phyloP scores from a whole-genome alignment of 2,888 invertebrate species.

The Pammene aurita region DNA sequence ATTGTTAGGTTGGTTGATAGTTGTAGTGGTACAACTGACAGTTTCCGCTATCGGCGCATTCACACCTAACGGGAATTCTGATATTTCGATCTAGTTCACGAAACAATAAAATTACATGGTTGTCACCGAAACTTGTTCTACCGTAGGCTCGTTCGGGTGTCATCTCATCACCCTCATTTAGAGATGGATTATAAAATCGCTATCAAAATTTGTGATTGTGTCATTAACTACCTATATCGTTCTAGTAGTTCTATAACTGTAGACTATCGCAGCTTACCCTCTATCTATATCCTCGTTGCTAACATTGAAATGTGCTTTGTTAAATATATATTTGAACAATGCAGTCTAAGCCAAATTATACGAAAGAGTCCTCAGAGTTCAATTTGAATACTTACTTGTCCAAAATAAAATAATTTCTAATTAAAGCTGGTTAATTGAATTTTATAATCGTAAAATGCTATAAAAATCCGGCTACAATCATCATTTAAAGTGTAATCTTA shows the following conservation, averaged over 20 bases:
- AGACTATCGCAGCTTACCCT: too few relatives aligned
- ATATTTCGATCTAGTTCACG: conserved; percentile 75
- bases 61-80: conserved; percentile 74
- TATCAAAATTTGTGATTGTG: conserved; percentile 27
- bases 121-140: conserved; percentile 63
- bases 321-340: too few relatives aligned
- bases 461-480: too few relatives aligned
- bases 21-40: conserved; percentile 55
- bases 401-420: too few relatives aligned
- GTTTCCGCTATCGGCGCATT: conserved; percentile 71
- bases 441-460: too few relatives aligned
- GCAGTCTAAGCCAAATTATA: too few relatives aligned
- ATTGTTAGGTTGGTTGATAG: conserved; percentile 45
- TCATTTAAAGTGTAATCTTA: too few relatives aligned
- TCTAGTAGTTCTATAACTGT: background rate
- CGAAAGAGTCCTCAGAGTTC: too few relatives aligned
- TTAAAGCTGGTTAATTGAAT: too few relatives aligned
- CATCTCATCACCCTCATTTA: conserved; percentile 56
- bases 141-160: conserved; percentile 60
- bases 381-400: too few relatives aligned
- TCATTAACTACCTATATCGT: conserved; percentile 34
- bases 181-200: conserved; percentile 22
- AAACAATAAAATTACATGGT: conserved; percentile 73
- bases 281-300: too few relatives aligned
- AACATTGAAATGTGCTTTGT: too few relatives aligned